phyloP scores from a whole-genome alignment of 2,113 vertebrate species.

The Thalassoma bifasciatum region DNA sequence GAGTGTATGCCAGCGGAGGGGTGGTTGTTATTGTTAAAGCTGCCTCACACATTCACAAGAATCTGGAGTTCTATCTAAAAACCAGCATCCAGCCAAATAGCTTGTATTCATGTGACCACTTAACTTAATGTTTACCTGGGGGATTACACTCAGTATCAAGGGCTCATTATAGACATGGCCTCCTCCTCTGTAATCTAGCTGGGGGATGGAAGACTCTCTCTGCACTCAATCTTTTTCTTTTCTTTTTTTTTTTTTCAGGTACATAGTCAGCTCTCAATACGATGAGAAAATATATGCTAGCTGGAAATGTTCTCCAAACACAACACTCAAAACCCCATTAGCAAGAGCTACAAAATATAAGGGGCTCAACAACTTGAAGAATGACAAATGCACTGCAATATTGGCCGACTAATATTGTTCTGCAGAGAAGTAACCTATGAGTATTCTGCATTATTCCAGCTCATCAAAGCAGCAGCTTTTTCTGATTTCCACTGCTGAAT shows the following conservation, averaged over 20 bases:
- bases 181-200: not conserved
- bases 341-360: not conserved
- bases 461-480: too few species aligned
- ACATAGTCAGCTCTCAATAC: not conserved
- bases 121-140: not conserved
- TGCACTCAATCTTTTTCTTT: not conserved
- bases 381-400: not conserved
- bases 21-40: not conserved
- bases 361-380: not conserved
- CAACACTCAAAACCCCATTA: too few species aligned
- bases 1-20: not conserved
- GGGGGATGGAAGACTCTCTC: not conserved
- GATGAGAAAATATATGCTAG: not conserved
- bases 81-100: not conserved
- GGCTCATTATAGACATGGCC: not conserved
- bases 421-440: too few species aligned
- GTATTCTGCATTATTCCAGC: too few species aligned
- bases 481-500: too few species aligned
- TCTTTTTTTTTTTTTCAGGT: not conserved
- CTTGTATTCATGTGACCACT: not conserved
- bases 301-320: not conserved
- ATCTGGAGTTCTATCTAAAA: not conserved
- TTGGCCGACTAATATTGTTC: too few species aligned
- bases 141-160: slow-evolving; percentile 6
- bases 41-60: not conserved